Base-by-base conservation (phyloP, 2,113 vertebrate species). In the Nycticryphes semicollaris region DNA sequence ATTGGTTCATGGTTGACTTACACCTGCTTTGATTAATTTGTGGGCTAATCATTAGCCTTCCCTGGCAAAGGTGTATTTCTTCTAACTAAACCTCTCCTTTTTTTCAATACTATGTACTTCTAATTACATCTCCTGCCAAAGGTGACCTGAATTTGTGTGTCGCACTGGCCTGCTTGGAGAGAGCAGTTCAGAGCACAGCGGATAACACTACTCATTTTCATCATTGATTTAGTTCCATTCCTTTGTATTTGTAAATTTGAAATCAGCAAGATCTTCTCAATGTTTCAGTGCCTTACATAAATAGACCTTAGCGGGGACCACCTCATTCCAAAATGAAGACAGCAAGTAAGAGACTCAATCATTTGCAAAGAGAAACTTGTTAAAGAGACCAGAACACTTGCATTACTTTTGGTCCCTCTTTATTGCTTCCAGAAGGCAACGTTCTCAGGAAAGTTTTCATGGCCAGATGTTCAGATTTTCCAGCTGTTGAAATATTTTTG, bases 401-500 rank as follows among this genome's bases (percentile, higher is more conserved):
- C 13, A 7, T 41, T 84, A 27, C 10, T 88, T 81, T 81, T 45
- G 10, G 37, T 77, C 39, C 59, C 28, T 74, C 48, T 92, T 91
- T 82, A 89, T 66, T 90, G 73, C 84, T 97, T 91, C 79, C 89
- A 94, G 73, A 96, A 96, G 47, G 75, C 60, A 83, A 53, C 39
- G 27, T 51, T 94, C 80, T 68, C 67, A 64, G 80, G 68, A 60
- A 94, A 74, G 39, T 31, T 67, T 90, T 70, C 18, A 50, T 50
- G 90, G 73, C 66, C 94, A 97, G 79, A 81, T 87, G 43, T 84
- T 87, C 77, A 92, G 74, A 35, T 93, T 87, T 90, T 88, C 70
- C 87, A 95, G 79, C 62, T 96, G 93, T 54, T 95, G 84, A 90
- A 93, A 92, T 95, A 74, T 64, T 94, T 90, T 82, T 93, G 76